These are phyloP conservation scores for Grapholita molesta DNA, from an alignment of 1,140 invertebrate species.

Conservation along the genomic window DNA sequence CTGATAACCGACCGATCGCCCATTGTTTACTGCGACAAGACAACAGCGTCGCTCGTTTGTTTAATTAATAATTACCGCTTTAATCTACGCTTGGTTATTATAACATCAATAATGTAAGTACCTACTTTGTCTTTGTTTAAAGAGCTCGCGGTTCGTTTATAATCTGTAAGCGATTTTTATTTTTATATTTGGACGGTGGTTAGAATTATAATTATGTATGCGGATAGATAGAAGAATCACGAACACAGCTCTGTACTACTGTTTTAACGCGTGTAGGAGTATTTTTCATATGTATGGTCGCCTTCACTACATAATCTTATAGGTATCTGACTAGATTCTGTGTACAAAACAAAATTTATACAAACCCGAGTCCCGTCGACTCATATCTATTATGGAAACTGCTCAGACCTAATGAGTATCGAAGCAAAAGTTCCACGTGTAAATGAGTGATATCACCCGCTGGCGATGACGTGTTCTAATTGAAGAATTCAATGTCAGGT, in stretches of 20 bases:
- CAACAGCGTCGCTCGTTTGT: constrained; percentile 5
- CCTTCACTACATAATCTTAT: too few species aligned
- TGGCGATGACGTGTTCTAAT: constrained; percentile 13
- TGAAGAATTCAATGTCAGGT: constrained; percentile 17
- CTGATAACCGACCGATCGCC: constrained; percentile 19
- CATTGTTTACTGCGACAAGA: constrained; percentile 13
- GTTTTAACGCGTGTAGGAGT: too few species aligned
- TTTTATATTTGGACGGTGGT: background rate
- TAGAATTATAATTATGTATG: background rate
- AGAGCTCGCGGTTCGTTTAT: background rate
- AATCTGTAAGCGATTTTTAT: background rate
- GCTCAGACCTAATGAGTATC: background rate
- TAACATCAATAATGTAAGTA: background rate
- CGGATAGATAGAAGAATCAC: too few species aligned
- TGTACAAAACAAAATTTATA: too few species aligned
- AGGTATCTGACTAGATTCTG: too few species aligned
- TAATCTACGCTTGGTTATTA: background rate
- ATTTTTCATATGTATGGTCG: too few species aligned
- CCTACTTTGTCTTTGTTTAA: background rate
- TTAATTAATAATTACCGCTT: constrained; percentile 15
- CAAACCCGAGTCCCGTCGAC: too few species aligned
- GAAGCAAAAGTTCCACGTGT: background rate
- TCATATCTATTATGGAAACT: background rate
- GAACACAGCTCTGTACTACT: too few species aligned
- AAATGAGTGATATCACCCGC: constrained; percentile 8